Conservation (phyloP, 1,140 invertebrate genomes). For the Gonatopus flavifemur region DNA sequence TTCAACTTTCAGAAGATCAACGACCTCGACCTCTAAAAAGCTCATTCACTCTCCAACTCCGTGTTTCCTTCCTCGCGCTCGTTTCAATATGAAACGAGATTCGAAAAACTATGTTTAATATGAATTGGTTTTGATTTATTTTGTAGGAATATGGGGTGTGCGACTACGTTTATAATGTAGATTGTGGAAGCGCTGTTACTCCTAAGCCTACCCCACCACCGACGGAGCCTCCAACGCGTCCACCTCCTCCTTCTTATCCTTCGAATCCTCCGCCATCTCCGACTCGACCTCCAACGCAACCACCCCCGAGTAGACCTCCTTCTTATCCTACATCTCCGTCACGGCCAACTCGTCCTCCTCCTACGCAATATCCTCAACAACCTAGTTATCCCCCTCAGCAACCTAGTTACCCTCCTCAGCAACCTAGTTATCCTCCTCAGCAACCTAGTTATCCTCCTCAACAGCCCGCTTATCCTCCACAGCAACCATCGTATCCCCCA, state of each 20-base stretch:
- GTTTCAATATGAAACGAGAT: conserved; percentile 7
- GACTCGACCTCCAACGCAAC: conserved; percentile 9
- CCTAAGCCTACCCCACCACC: conserved; percentile 24
- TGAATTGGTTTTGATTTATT: too few relatives aligned
- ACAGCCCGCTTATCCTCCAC: neutral
- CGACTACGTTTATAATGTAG: conserved; percentile 62
- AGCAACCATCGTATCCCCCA: neutral
- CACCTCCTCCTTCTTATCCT: neutral
- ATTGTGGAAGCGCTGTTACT: conserved; percentile 56
- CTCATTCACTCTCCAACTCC: neutral
- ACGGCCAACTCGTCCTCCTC: conserved; percentile 7
- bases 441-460: conserved; percentile 7
- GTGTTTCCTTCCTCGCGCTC: too few relatives aligned
- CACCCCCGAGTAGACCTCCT: too few relatives aligned
- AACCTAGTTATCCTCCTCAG: conserved; percentile 2
- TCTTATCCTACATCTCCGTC: conserved; percentile 12
- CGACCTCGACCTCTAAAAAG: too few relatives aligned
- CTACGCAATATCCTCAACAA: conserved; percentile 1
- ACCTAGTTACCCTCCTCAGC: neutral
- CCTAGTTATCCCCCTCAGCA: neutral
- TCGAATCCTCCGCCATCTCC: neutral
- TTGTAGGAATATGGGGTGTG: conserved; percentile 63
- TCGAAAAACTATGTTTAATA: too few relatives aligned
- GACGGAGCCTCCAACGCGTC: neutral
- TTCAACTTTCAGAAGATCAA: too few relatives aligned